A percentile compares a stretch with the other conserved stretches of the same genome.
Evolutionary conservation across 2,888 invertebrate species (phyloP).

Genomic region (Creontiades dilutus): DNA sequence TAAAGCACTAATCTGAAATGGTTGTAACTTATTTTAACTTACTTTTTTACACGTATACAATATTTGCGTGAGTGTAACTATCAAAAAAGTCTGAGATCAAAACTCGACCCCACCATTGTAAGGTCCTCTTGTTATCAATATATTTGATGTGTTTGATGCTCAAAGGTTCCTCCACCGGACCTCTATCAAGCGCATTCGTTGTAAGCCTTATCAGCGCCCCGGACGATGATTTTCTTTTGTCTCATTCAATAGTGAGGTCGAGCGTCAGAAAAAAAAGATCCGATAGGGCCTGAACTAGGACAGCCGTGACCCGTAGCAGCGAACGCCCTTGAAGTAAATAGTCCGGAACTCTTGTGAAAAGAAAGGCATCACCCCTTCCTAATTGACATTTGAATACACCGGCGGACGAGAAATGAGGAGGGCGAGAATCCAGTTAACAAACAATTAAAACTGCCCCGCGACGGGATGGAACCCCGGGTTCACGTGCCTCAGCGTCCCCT

Average conservation of each 20-base stretch:
- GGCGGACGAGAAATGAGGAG: not conserved
- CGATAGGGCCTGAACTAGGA: conserved; percentile 4
- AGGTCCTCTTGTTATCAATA: too few relatives aligned
- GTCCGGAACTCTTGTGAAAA: conserved; percentile 34
- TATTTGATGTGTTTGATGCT: too few relatives aligned
- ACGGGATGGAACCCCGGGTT: not conserved
- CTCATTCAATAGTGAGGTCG: not conserved
- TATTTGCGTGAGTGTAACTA: too few relatives aligned
- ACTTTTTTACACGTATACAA: too few relatives aligned
- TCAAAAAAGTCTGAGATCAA: too few relatives aligned
- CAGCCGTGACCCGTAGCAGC: conserved; percentile 28
- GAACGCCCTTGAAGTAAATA: conserved; percentile 29
- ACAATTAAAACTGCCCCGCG: conserved; percentile 4
- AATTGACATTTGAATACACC: conserved; percentile 39
- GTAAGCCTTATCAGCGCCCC: not conserved
- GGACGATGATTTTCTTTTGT: not conserved
- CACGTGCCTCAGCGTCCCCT: not conserved
- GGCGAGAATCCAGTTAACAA: conserved; percentile 28
- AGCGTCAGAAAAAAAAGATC: not conserved
- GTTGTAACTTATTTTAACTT: too few relatives aligned
- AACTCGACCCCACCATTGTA: too few relatives aligned
- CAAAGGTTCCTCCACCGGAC: too few relatives aligned
- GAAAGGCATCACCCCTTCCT: conserved; percentile 22
- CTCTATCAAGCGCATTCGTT: too few relatives aligned
- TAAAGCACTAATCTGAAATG: too few relatives aligned